A percentile compares a stretch with the other conserved stretches of the same genome.
Conservation (phyloP, 64 coral and sea anemone species). For the Acropora yongei region DNA sequence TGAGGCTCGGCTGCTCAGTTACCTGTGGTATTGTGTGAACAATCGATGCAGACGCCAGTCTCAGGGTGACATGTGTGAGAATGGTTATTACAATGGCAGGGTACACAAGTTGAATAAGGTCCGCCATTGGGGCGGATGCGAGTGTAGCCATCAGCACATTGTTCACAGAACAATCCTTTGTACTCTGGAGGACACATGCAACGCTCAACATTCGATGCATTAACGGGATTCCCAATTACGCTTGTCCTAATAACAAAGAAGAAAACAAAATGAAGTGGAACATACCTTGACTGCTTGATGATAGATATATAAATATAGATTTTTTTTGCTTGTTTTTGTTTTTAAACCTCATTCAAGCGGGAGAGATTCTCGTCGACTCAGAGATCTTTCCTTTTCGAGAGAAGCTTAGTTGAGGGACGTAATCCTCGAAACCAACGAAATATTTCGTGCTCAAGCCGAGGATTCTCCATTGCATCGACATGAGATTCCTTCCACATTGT, state of each 20-base stretch:
- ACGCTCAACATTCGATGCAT: conserved; percentile 61
- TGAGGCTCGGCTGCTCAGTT: too few relatives aligned
- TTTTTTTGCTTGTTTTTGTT: too few relatives aligned
- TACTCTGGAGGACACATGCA: conserved; percentile 83
- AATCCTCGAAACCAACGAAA: too few relatives aligned
- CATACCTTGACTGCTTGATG: not conserved
- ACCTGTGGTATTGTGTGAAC: conserved; percentile 91
- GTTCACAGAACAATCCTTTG: conserved; percentile 91
- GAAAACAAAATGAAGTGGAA: not conserved
- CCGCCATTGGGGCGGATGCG: conserved; percentile 77
- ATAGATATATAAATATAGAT: too few relatives aligned
- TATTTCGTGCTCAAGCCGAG: too few relatives aligned
- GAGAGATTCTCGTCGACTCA: too few relatives aligned
- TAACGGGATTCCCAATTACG: conserved; percentile 8
- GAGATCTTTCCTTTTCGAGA: too few relatives aligned
- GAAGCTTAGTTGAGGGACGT: too few relatives aligned
- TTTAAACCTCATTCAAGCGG: too few relatives aligned
- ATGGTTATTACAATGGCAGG: conserved; percentile 83
- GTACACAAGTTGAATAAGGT: conserved; percentile 76
- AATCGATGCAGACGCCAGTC: conserved; percentile 83
- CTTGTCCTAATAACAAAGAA: conserved; percentile 30
- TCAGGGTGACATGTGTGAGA: conserved; percentile 75
- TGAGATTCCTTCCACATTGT: too few relatives aligned
- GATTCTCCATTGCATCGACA: too few relatives aligned
- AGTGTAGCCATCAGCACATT: conserved; percentile 86